Evolutionary conservation across 2,888 invertebrate genomes (phyloP), one percentile per base, ranked within the genome.

Genomic region (Lydus trimaculatus): DNA sequence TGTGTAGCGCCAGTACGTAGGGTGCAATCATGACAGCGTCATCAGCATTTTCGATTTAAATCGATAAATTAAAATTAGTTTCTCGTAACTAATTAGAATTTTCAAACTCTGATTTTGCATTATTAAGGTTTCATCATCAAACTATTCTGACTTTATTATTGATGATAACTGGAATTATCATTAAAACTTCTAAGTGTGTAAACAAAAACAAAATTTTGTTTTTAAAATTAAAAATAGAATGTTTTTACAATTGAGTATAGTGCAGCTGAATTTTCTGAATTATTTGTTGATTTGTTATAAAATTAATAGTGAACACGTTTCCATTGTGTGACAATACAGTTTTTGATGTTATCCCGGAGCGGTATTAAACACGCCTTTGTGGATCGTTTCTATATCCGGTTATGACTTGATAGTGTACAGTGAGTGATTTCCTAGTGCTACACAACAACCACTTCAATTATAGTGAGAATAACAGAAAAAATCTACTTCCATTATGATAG

Each of bases 1-100:
- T 75, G 78, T 76, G 71, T 75, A 80, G 79, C 78, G 80, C 79
- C 81, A 82, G 82, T 82, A 79, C 77, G 78, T 80, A 79, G 82
- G 80, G 80, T 80, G 81, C 80, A 76, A 76, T 78, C 79, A 77
- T 72, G 77, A 74, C 76, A 77, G 76, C 75, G 76, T 75, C 78
- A 77, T 77, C 79, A 76, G 70, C 73, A 73, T 78, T 77, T 76
- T 68, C 75, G 72, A 72, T 70, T 74, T 75, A 72, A 74, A 80
- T 81, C 79, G 78, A 80, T 81, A 72, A 60, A 56, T 15, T 56
- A 43, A 61, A 65, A 71, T 69, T 66, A 70, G 64, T 66, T 66
- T 48, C 58, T 64, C 59, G 56, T 25, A 23, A 25, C 25, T 25
- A 56, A 25, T 48, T 48, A 9, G 20, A 56, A 43, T 43, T 33